These are phyloP conservation scores for Sylvilagus floridanus DNA, from an alignment of 2,797 vertebrate species.

Conservation along the genomic window DNA sequence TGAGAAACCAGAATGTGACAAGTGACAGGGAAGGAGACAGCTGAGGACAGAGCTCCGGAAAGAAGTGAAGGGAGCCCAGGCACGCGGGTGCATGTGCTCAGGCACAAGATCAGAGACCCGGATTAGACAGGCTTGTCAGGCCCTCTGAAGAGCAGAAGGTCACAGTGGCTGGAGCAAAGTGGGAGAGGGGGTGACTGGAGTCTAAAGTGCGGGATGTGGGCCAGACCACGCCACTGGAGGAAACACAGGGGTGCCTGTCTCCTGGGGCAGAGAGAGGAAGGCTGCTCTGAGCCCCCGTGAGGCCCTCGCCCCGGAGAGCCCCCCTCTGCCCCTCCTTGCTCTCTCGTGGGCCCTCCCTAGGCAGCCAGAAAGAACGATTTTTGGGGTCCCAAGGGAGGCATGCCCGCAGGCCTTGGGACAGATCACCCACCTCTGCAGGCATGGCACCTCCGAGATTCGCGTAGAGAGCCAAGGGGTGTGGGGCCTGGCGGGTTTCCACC, in stretches of 20 bases:
- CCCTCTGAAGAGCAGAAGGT: background rate
- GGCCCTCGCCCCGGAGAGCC: background rate
- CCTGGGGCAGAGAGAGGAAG: background rate
- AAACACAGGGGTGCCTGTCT: background rate
- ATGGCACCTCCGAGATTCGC: slow-evolving; percentile 86
- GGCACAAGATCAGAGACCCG: background rate
- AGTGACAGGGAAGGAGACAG: background rate
- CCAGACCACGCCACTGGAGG: background rate
- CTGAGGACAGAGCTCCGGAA: background rate
- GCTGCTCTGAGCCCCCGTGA: background rate
- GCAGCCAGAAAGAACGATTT: background rate
- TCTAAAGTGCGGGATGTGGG: no score
- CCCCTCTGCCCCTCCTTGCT: no score
- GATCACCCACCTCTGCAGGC: slow-evolving; percentile 88
- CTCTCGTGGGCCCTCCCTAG: background rate
- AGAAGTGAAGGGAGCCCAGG: background rate
- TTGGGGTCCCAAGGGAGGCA: background rate
- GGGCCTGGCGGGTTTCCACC: slow-evolving; percentile 80
- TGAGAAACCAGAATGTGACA: no score
- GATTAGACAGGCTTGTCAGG: background rate
- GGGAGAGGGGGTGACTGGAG: background rate
- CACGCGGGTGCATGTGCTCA: background rate
- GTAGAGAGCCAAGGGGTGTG: slow-evolving; percentile 85
- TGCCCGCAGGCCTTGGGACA: background rate
- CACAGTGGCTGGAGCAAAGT: accelerated